Evolutionary conservation across 2,113 vertebrate species (phyloP).

Genomic region (Sylvilagus bachmani): DNA sequence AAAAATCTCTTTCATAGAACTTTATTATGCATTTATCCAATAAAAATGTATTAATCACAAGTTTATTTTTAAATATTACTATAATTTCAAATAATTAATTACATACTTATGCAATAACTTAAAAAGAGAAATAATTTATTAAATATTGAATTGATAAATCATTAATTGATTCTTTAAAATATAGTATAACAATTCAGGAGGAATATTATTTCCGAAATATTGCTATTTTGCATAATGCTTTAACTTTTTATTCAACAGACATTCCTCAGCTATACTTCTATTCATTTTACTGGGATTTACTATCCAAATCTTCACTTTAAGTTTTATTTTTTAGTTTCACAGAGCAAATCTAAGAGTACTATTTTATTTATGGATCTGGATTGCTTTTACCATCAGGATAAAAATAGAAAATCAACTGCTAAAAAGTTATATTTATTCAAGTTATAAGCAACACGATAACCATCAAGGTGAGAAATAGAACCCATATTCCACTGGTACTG

Average conservation of each 20-base stretch:
- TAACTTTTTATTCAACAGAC: background rate
- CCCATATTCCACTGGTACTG: background rate
- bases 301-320: background rate
- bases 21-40: background rate
- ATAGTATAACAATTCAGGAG: background rate
- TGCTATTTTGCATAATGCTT: background rate
- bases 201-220: background rate
- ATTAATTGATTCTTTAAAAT: background rate
- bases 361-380: background rate
- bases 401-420: background rate
- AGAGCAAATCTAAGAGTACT: background rate
- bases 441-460: background rate
- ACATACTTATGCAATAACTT: background rate
- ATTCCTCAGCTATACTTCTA: background rate
- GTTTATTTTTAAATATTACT: background rate
- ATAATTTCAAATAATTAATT: background rate
- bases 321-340: background rate
- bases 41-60: background rate
- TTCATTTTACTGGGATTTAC: background rate
- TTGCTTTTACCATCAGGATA: background rate
- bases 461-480: background rate
- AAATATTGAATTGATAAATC: constrained; percentile 24
- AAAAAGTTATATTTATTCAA: background rate
- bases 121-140: background rate
- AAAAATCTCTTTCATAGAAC: background rate